Evolutionary conservation across 1,140 invertebrate species (phyloP), one percentile per base, ranked within the genome.

Genomic region (Diorhabda sublineata): DNA sequence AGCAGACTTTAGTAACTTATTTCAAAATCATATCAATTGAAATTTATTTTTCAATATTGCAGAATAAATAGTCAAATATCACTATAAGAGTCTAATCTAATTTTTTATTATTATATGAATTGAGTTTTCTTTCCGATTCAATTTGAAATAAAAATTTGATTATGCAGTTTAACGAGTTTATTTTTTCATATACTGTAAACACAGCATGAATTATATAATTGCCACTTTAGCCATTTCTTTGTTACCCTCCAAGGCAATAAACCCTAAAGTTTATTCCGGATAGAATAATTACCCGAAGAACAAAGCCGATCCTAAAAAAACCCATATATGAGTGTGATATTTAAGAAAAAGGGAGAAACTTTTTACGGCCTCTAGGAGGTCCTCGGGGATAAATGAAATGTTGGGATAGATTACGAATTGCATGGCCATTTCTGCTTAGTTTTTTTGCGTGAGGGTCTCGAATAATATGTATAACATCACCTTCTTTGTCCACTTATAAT

Each of bases 371-470:
- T 68, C 52, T 59, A 64, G 65, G 63, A 64, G 70, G 69, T 71
- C 74, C 74, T 69, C 59, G 66, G 74, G 74, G 74, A 75, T 75
- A 72, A 75, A 75, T 75, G 74, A 75, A 75, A 71, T 65, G 70
- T 71, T 72, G 74, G 74, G 72, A 73, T 73, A 71, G 73, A 72
- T 69, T 75, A 73, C 74, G 74, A 75, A 75, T 75, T 73, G 74
- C 72, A 66, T 71, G 68, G 68, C 72, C 72, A 73, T 75, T 75
- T 71, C 70, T 75, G 74, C 72, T 73, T 73, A 71, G 69, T 75
- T 75, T 75, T 52, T 75, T 75, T 75, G 68, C 67, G 68, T 57
- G 66, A 70, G 74, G 74, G 74, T 75, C 70, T 67, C 66, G 71
- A 60, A 72, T 73, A 75, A 75, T 75, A 73, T 73, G 66, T 71